Base-by-base conservation (phyloP, 2,888 invertebrate genomes). In the Gnatocerus cornutus region DNA sequence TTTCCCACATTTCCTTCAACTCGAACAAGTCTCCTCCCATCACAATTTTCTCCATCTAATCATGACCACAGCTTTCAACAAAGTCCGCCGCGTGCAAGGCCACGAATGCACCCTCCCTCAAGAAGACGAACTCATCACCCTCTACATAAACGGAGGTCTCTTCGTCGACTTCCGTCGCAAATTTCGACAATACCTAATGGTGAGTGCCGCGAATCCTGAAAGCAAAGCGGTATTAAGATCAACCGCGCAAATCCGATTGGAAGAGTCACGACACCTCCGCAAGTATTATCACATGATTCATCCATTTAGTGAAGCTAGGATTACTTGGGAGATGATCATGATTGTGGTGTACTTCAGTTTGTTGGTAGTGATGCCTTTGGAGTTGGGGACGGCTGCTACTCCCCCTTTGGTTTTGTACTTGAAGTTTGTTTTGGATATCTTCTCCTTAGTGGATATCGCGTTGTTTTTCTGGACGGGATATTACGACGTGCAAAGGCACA, bases 231-330 rank as follows among this genome's bases (percentile, higher is more conserved):
- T 73, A 7, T 73, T 73, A 12, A 69, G 71, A 55, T 78, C 78
- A 6, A 50, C 69, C 2, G 56, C 64, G 7, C 63, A 71, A 14
- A 73, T 72, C 21, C 65, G 69, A 1, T 46, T 56, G 3, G 78
- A 77, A 45, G 69, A 74, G 29, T 62, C 67, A 13, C 63, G 73
- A 63, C 75, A 77, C 50, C 52, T 78, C 14, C 16, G 68, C 14
- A 59, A 73, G 37, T 72, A 71, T 43, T 69, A 68, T 43, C 63
- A 67, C 14, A 75, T 74, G 27, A 72, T 77, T 0, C 78, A 78
- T 52, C 78, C 78, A 0, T 78, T 75, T 30, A 78, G 78, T 41
- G 69, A 56, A 14, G 65, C 65, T 5, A 72, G 72, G 29, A 59
- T 66, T 14, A 66, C 56, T 29, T 75, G 73, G 72, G 72, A 72